Evolutionary conservation across 1,140 invertebrate genomes (phyloP).

Genomic region (Trichomalopsis sarcophagae): DNA sequence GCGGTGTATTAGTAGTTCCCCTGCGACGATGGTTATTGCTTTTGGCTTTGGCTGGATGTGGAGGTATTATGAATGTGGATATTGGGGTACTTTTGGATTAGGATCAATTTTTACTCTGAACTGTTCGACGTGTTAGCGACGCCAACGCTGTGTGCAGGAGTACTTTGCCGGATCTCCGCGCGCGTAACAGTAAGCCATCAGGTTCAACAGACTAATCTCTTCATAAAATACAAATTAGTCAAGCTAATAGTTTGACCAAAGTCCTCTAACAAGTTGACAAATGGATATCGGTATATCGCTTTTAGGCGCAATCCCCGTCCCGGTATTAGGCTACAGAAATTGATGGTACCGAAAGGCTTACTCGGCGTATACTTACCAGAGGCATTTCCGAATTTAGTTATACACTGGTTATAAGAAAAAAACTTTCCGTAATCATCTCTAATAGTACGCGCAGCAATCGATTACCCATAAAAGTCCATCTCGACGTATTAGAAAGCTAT

Average conservation of each 20-base stretch:
- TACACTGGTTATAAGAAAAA: not conserved
- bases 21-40: not conserved
- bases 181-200: not conserved
- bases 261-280: constrained; percentile 9
- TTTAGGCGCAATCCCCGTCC: not conserved
- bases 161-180: not conserved
- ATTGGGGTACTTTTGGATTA: not conserved
- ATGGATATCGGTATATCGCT: not conserved
- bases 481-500: not conserved
- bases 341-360: not conserved
- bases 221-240: constrained; percentile 14
- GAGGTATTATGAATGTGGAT: not conserved
- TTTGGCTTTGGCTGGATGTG: not conserved
- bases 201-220: not conserved
- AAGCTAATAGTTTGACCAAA: constrained; percentile 15
- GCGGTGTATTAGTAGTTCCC: not conserved
- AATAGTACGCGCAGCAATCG: not conserved
- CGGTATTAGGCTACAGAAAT: not conserved
- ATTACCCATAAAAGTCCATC: not conserved
- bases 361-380: not conserved
- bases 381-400: not conserved
- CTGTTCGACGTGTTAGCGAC: not conserved
- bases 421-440: not conserved
- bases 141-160: not conserved
- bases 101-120: not conserved